These are phyloP conservation scores for Phragmatobia fuliginosa DNA, from an alignment of 2,888 invertebrate genomes.

Conservation along the genomic window DNA sequence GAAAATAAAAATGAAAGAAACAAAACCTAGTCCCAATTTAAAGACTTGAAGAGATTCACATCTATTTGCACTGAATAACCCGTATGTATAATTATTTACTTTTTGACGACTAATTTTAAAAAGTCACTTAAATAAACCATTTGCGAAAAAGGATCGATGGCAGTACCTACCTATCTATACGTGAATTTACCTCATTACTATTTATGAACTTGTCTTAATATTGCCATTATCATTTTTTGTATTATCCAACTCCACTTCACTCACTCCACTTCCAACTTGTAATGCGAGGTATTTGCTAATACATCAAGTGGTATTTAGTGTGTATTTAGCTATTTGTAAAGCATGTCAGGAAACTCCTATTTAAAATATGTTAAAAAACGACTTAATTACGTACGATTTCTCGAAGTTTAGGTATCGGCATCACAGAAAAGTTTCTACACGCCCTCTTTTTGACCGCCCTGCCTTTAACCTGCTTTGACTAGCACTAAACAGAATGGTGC, in stretches of 20 bases:
- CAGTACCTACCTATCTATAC: not conserved
- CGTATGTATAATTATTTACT: too few relatives aligned
- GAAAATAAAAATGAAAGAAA: too few relatives aligned
- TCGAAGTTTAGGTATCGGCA: slow-evolving; percentile 6
- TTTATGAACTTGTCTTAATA: not conserved
- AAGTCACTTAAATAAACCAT: not conserved
- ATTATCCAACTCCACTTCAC: too few relatives aligned
- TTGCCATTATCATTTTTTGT: not conserved
- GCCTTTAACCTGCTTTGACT: not conserved
- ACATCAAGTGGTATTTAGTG: not conserved
- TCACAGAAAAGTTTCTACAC: slow-evolving; percentile 6
- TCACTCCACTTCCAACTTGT: not conserved
- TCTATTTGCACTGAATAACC: too few relatives aligned
- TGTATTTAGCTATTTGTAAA: not conserved
- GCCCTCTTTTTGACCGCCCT: slow-evolving; percentile 12
- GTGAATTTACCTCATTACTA: not conserved
- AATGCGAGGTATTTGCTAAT: not conserved
- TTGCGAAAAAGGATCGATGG: not conserved
- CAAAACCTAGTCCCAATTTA: too few relatives aligned
- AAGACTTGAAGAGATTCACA: too few relatives aligned
- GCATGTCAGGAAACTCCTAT: not conserved
- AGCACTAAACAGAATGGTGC: not conserved
- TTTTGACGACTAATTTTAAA: not conserved
- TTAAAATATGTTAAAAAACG: not conserved
- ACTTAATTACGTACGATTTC: slow-evolving; percentile 2